A percentile compares a stretch with the other conserved stretches of the same genome.
Evolutionary conservation across 1,140 invertebrate species (phyloP).

Genomic region (Philotrypesis tridentata): DNA sequence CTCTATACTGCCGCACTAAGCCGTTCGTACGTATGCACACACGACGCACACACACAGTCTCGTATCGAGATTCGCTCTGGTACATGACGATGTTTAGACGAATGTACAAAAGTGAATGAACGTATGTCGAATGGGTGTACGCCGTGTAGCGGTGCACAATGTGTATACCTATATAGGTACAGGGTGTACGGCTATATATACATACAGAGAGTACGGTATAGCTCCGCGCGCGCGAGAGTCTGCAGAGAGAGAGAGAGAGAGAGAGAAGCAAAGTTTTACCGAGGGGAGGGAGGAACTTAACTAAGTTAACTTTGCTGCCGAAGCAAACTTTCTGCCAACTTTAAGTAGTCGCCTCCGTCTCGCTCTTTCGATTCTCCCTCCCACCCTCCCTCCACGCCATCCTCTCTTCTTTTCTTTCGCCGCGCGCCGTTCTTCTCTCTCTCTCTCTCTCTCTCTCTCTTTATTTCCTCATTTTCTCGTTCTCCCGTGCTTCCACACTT

Average conservation of each 20-base stretch:
- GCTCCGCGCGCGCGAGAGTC: slow-evolving; percentile 24
- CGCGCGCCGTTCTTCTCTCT: slow-evolving; percentile 5
- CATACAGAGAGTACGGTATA: not conserved
- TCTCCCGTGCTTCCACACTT: slow-evolving; percentile 9
- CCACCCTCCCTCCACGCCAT: slow-evolving; percentile 32
- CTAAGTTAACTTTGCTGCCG: slow-evolving; percentile 74
- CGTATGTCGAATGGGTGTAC: slow-evolving; percentile 48
- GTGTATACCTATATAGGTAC: too few species aligned
- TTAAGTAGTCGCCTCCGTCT: slow-evolving; percentile 70
- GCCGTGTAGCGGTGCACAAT: slow-evolving; percentile 38
- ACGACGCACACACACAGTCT: too few species aligned
- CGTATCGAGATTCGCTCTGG: not conserved
- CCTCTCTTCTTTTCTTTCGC: slow-evolving; percentile 39
- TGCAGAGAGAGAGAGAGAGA: slow-evolving; percentile 26
- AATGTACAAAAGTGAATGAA: slow-evolving; percentile 41
- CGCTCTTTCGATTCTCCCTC: slow-evolving; percentile 50
- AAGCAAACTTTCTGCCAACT: slow-evolving; percentile 72
- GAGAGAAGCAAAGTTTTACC: slow-evolving; percentile 69
- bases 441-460: slow-evolving; percentile 12
- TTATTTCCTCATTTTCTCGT: slow-evolving; percentile 37
- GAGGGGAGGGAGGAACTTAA: slow-evolving; percentile 67
- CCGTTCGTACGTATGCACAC: too few species aligned
- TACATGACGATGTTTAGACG: not conserved
- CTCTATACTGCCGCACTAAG: not conserved
- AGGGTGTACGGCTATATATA: too few species aligned